These are phyloP conservation scores for Pararge aegeria DNA, from an alignment of 1,140 invertebrate genomes.

Conservation along the genomic window DNA sequence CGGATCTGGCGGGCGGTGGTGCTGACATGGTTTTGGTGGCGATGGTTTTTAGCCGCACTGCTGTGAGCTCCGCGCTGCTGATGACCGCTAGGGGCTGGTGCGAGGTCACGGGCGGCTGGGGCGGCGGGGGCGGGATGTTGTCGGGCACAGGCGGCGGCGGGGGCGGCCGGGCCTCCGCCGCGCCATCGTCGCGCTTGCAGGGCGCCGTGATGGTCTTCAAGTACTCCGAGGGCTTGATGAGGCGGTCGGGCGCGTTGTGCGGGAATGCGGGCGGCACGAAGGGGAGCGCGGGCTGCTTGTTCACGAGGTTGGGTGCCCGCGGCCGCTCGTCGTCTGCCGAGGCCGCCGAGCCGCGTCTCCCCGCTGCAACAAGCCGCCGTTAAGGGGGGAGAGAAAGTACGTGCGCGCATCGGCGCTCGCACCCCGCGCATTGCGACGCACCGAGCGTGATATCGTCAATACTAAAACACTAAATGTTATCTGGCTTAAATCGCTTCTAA, in stretches of 20 bases:
- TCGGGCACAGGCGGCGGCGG: constrained; percentile 75
- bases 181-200: constrained; percentile 80
- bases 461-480: constrained; percentile 6
- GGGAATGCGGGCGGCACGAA: constrained; percentile 94
- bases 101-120: constrained; percentile 72
- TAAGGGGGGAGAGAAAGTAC: constrained; percentile 71
- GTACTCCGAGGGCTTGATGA: constrained; percentile 96
- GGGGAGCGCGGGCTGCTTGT: constrained; percentile 90
- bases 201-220: constrained; percentile 86
- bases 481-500: background rate
- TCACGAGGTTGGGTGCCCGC: constrained; percentile 84
- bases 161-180: constrained; percentile 79
- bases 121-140: constrained; percentile 78
- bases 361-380: constrained; percentile 55
- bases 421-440: constrained; percentile 9
- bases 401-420: constrained; percentile 34
- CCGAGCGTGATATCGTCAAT: constrained; percentile 5
- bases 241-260: constrained; percentile 84
- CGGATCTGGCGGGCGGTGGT: constrained; percentile 85
- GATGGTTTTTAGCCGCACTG: constrained; percentile 87
- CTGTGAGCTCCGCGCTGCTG: constrained; percentile 91
- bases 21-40: constrained; percentile 89
- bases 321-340: constrained; percentile 75
- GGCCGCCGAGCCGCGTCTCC: constrained; percentile 56
- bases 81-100: constrained; percentile 89